Percentiles rank a stretch among this genome's conserved stretches.
Conservation (phyloP, 2,888 invertebrate species). For the Cephus nigrinus region DNA sequence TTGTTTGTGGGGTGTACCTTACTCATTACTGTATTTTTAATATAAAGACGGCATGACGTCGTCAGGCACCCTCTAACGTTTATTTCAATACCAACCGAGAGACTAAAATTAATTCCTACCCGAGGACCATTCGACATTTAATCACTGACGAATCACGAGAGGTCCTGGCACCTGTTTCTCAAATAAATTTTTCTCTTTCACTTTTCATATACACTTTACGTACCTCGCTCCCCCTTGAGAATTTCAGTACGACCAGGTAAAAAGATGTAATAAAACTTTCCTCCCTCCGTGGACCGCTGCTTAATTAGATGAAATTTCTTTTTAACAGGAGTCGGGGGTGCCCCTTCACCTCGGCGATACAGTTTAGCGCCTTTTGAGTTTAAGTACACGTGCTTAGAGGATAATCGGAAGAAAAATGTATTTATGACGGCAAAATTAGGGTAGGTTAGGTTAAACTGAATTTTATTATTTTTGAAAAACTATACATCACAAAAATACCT, state of each 20-base stretch:
- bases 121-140: not conserved
- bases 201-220: not conserved
- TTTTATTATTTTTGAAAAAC: not conserved
- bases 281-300: not conserved
- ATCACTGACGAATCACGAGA: not conserved
- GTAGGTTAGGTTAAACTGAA: not conserved
- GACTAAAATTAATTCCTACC: not conserved
- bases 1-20: constrained; percentile 25
- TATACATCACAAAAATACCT: not conserved
- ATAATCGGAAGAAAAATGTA: not conserved
- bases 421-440: not conserved
- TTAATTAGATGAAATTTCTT: not conserved
- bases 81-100: constrained; percentile 40
- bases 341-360: not conserved
- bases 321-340: not conserved
- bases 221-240: not conserved
- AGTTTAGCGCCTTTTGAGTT: not conserved
- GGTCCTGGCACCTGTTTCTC: not conserved
- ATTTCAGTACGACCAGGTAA: not conserved
- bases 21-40: constrained; percentile 59
- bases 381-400: not conserved
- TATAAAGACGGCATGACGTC: constrained; percentile 57
- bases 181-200: not conserved
- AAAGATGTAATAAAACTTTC: not conserved
- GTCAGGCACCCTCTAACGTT: constrained; percentile 44